Percentiles rank a stretch among this genome's conserved stretches.
Evolutionary conservation across 2,113 vertebrate genomes (phyloP).

Genomic region (Gavialis gangeticus): DNA sequence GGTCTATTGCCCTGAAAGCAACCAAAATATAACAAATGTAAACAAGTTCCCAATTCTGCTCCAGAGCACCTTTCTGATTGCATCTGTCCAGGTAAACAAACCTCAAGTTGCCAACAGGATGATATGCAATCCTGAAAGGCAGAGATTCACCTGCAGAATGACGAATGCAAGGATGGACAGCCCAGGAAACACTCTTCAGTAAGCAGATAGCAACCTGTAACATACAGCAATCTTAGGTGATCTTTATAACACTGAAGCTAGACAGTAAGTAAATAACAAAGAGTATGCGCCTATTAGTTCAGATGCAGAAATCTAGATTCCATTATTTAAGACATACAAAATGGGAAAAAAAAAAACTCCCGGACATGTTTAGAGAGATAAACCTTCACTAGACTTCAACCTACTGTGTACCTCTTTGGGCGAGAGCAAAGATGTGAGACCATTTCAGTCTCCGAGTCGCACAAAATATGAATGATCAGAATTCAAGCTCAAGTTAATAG

Average conservation of each 20-base stretch:
- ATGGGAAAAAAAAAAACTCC: background rate
- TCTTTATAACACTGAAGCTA: background rate
- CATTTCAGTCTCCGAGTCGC: background rate
- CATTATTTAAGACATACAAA: background rate
- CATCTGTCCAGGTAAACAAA: background rate
- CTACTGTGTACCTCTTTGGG: background rate
- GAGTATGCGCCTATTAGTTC: too few species aligned
- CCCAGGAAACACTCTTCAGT: background rate
- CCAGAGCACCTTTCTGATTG: background rate
- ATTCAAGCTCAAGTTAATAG: background rate
- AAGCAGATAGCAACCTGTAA: background rate
- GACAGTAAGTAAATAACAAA: background rate
- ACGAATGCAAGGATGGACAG: background rate
- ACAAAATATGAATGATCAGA: background rate
- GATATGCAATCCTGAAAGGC: background rate
- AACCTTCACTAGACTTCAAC: background rate
- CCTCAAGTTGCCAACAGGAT: background rate
- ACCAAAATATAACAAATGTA: background rate
- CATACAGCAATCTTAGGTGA: background rate
- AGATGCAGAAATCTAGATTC: background rate
- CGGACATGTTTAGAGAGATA: background rate
- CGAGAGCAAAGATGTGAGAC: too few species aligned
- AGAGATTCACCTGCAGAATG: background rate
- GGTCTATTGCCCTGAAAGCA: background rate
- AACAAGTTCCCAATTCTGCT: background rate